phyloP scores from a whole-genome alignment of 1,140 invertebrate genomes.

The Acromyrmex charruanus region DNA sequence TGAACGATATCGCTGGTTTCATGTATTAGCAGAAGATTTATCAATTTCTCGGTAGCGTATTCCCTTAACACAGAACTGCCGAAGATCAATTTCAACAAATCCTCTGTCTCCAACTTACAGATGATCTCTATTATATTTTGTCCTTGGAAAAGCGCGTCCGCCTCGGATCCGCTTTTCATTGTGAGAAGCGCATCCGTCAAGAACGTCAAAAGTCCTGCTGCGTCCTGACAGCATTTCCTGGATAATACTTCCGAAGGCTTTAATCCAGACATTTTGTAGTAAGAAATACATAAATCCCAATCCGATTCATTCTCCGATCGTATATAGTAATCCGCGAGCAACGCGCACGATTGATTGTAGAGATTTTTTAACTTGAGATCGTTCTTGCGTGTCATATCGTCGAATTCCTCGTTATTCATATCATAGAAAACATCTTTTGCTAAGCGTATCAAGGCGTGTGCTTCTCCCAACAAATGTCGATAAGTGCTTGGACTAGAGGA shows the following conservation, averaged over 20 bases:
- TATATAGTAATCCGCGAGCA: constrained; percentile 90
- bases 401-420: constrained; percentile 61
- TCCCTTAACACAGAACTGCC: constrained; percentile 87
- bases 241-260: constrained; percentile 86
- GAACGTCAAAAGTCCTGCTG: constrained; percentile 87
- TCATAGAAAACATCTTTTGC: constrained; percentile 81
- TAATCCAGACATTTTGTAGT: constrained; percentile 88
- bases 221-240: constrained; percentile 80
- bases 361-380: constrained; percentile 85
- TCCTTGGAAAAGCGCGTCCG: constrained; percentile 84
- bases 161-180: constrained; percentile 84
- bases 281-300: constrained; percentile 88
- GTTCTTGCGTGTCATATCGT: constrained; percentile 76
- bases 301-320: constrained; percentile 87
- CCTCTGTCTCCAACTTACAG: constrained; percentile 83
- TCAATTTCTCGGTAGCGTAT: constrained; percentile 88
- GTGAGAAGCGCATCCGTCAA: constrained; percentile 85
- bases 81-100: constrained; percentile 87
- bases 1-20: constrained; percentile 80
- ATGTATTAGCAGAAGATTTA: constrained; percentile 83
- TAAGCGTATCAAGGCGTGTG: constrained; percentile 88
- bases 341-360: constrained; percentile 88
- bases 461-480: constrained; percentile 89
- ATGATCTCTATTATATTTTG: constrained; percentile 87
- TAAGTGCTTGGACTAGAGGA: constrained; percentile 88